phyloP scores from a whole-genome alignment of 2,797 vertebrate genomes.

The Mus spretus region DNA sequence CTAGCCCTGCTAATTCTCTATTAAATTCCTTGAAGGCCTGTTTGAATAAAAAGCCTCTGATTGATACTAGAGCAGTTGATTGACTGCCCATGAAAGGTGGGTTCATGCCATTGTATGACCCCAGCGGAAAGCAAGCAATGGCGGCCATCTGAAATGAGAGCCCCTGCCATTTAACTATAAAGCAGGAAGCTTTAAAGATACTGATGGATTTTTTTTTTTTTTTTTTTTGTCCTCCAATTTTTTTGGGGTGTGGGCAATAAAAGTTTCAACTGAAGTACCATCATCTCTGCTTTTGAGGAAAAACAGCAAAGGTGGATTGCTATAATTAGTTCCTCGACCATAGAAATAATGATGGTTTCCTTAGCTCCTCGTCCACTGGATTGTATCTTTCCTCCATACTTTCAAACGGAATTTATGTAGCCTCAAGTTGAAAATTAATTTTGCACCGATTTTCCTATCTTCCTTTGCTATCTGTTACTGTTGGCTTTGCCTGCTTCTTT shows the following conservation, averaged over 20 bases:
- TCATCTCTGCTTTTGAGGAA: constrained; percentile 63
- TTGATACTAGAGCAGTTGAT: neutral
- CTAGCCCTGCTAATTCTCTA: neutral
- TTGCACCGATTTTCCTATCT: constrained; percentile 27
- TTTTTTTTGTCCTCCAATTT: neutral
- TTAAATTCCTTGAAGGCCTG: neutral
- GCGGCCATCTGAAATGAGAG: neutral
- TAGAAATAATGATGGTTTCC: constrained; percentile 16
- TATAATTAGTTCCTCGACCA: constrained; percentile 47
- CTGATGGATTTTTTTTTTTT: neutral
- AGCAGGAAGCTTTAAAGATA: neutral
- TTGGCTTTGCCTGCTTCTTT: constrained; percentile 71
- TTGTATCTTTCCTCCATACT: constrained; percentile 47
- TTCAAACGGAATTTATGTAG: constrained; percentile 61
- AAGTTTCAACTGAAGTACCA: constrained; percentile 28
- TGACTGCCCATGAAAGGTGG: neutral
- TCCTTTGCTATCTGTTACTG: constrained; percentile 68
- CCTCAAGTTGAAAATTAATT: constrained; percentile 72
- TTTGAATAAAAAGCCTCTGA: neutral
- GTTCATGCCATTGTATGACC: neutral
- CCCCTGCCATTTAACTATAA: neutral
- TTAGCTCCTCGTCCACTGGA: constrained; percentile 34
- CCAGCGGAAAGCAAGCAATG: neutral
- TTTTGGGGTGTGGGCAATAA: neutral
- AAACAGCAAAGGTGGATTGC: constrained; percentile 29